Base-by-base conservation (phyloP, 2,888 invertebrate species). In the Mechanitis messenoides region DNA sequence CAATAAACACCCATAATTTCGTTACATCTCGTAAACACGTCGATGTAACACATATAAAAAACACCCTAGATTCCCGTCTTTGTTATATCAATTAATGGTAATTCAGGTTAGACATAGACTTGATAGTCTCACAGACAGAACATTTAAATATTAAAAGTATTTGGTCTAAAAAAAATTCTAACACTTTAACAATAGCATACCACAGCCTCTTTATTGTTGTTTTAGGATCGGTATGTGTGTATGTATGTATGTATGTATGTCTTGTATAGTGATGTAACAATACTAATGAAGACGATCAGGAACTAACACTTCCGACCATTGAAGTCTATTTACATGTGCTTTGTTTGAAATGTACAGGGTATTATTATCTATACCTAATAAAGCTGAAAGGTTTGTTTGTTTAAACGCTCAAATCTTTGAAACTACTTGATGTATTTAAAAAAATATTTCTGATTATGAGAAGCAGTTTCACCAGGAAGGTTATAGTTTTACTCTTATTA, bases 251-350 rank as follows among this genome's bases (percentile, higher is more conserved):
- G 38, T 38, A 45, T 46, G 45, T 54, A 45, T 53, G 35, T n/a
- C 3, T 20, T 42, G 42, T 55, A 55, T 28, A 28, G 2, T 50
- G 54, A 55, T 7, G 50, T n/a, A 56, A 60, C 50, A 38, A 33
- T 20, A 53, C 58, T 42, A n/a, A 45, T 28, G 58, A 58, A 53
- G 58, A 42, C 45, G 42, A 58, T 33, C 50, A 53, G 53, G 58
- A 53, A 53, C 53, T 11, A 56, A 57, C 54, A 47, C 54, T 58
- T 61, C 55, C 61, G 61, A 61, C n/a, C 46, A 9, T 45, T 58
- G 20, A 60, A 47, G 31, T 11, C 6, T 42, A 42, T 42, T 42
- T 42, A 5, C 20, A 20, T 20, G 20, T 35, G 9, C 42, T 42
- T 42, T 42, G 53, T 50, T 50, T 20, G 55, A 38, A 35, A 35